Base-by-base conservation (phyloP, 2,888 invertebrate genomes). In the Onthophagus sagittarius region DNA sequence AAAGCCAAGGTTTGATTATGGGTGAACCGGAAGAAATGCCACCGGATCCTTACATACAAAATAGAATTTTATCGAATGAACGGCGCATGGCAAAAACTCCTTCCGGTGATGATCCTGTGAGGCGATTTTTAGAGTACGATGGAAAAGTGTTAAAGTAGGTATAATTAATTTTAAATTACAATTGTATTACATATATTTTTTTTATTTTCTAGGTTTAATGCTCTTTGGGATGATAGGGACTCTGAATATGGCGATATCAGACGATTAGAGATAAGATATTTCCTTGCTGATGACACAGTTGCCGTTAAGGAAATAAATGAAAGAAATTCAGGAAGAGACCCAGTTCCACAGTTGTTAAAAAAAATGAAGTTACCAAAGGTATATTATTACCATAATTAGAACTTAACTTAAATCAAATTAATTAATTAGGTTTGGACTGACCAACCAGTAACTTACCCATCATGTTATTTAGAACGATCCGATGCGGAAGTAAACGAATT, bases 1-100 rank as follows among this genome's bases (percentile, higher is more conserved):
- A 88, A 76, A 95, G 94, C 78, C 94, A 96, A 86, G 96, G 96
- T 0, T 86, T 96, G 71, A 91, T 92, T 75, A 83, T 96, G 64
- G 90, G 90, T 32, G 90, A 90, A 15, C 86, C 90, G 9, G 94
- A 95, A 83, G 86, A 88, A 15, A 81, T 91, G 76, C 95, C 95
- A 0, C 85, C 87, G 11, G 95, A 96, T 84, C 90, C 92, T 0
- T 93, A 93, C 82, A 88, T 87, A 0, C 84, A 88, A 72, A 81
- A 88, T 82, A 79, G 88, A 85, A 77, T 83, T 80, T 65, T 88
- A 84, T 86, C 87, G 85, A 79, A 80, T 11, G 79, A 75, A 15
- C 69, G 71, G 5, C 76, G 74, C 1, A 79, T 78, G 13, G 77
- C 82, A 62, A 83, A 82, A 78, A 84, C 85, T 0, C 82, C 85